These are phyloP conservation scores for Cacatua alba DNA, from an alignment of 2,113 vertebrate species.

Conservation along the genomic window DNA sequence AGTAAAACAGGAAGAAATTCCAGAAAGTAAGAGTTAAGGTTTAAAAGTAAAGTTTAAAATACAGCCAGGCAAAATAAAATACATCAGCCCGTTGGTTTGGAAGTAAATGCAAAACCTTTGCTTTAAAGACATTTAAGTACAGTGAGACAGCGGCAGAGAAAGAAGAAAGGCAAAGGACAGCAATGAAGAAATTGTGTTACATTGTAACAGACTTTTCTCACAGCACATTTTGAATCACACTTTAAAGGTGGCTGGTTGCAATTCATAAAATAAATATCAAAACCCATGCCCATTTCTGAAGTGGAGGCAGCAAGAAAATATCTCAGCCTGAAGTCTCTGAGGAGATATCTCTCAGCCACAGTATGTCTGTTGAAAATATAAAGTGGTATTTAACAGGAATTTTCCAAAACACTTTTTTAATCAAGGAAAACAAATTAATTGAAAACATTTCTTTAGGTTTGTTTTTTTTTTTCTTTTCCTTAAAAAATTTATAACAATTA, in stretches of 20 bases:
- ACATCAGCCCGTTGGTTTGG: background rate
- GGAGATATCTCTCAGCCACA: background rate
- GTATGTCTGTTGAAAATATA: background rate
- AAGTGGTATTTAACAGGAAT: background rate
- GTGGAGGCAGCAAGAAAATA: background rate
- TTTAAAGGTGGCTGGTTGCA: background rate
- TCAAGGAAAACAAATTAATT: background rate
- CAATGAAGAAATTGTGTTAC: background rate
- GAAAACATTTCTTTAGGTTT: background rate
- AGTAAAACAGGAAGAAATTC: slow-evolving; percentile 23
- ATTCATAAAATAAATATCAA: slow-evolving; percentile 37
- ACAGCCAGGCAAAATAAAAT: slow-evolving; percentile 14
- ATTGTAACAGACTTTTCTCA: background rate
- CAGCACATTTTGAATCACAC: background rate
- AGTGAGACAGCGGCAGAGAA: background rate
- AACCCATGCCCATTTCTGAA: background rate
- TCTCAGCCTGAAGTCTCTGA: background rate
- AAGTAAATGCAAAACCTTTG: background rate
- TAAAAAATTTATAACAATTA: background rate
- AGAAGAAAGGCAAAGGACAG: slow-evolving; percentile 5
- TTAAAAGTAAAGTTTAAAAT: slow-evolving; percentile 41
- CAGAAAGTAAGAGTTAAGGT: background rate
- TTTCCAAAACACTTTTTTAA: background rate
- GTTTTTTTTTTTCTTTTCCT: background rate
- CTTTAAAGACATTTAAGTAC: slow-evolving; percentile 20